Evolutionary conservation across 2,113 vertebrate genomes (phyloP).

Genomic region (Eleginops maclovinus): DNA sequence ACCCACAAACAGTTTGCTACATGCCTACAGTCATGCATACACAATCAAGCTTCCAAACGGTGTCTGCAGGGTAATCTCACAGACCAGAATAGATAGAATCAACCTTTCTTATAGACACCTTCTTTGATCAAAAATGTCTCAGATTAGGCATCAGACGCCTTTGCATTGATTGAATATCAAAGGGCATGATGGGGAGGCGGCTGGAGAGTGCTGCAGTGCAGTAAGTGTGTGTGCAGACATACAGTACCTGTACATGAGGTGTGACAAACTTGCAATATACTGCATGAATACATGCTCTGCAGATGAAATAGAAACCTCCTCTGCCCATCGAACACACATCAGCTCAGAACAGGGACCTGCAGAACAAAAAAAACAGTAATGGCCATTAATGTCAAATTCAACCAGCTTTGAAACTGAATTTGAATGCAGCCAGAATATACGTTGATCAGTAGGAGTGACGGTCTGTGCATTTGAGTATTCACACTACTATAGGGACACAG

Average conservation of each 20-base stretch:
- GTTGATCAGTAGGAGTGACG: neutral
- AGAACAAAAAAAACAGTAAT: neutral
- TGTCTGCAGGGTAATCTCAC: slow-evolving; percentile 23
- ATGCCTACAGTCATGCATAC: neutral
- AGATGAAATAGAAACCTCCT: neutral
- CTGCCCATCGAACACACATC: neutral
- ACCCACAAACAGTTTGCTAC: slow-evolving; percentile 7
- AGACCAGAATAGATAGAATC: slow-evolving; percentile 21
- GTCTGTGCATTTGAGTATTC: neutral
- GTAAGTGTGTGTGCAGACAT: slow-evolving; percentile 13
- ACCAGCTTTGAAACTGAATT: neutral
- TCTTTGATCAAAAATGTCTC: neutral
- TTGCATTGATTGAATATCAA: slow-evolving; percentile 3
- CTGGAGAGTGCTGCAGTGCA: slow-evolving; percentile 35
- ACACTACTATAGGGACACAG: neutral
- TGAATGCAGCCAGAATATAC: neutral
- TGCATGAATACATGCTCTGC: neutral
- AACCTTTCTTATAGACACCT: slow-evolving; percentile 22
- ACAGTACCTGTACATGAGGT: neutral
- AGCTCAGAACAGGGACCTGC: neutral
- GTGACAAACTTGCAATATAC: neutral
- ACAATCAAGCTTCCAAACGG: slow-evolving; percentile 6
- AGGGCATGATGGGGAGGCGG: slow-evolving; percentile 1
- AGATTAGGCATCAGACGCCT: neutral
- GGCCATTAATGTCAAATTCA: neutral